Evolutionary conservation across 2,888 invertebrate genomes (phyloP).

Genomic region (Malthinus flaveolus): DNA sequence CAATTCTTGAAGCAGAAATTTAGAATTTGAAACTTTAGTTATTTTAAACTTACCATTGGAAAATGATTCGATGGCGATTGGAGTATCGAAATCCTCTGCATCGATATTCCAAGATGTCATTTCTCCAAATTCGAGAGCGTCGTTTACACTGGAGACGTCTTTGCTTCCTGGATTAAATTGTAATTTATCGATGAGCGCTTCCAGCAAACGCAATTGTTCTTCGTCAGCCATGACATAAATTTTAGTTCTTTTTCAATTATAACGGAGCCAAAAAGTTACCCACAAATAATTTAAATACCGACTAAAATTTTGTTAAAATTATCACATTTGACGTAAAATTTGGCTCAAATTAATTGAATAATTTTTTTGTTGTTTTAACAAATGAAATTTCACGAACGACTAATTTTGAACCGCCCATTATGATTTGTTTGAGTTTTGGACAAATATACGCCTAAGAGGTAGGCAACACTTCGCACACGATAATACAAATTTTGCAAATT

Average conservation of each 20-base stretch:
- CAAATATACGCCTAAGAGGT: too few species aligned
- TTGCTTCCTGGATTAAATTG: slow-evolving; percentile 50
- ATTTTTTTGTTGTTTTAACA: slow-evolving; percentile 12
- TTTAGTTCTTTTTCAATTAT: neutral
- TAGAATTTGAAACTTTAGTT: neutral
- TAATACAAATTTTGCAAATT: too few species aligned
- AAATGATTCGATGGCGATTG: too few species aligned
- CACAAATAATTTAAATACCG: slow-evolving; percentile 3
- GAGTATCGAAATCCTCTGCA: slow-evolving; percentile 51
- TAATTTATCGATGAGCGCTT: slow-evolving; percentile 61
- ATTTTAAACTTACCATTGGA: slow-evolving; percentile 19
- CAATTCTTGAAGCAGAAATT: slow-evolving; percentile 20
- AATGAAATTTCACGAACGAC: slow-evolving; percentile 11
- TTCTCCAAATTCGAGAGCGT: slow-evolving; percentile 57
- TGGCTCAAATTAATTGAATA: slow-evolving; percentile 9
- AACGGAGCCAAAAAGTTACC: neutral
- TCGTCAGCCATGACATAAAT: slow-evolving; percentile 13
- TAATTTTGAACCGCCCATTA: neutral
- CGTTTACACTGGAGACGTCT: slow-evolving; percentile 52
- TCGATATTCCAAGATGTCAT: slow-evolving; percentile 58
- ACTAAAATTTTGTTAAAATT: slow-evolving; percentile 17
- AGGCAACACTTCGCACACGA: too few species aligned
- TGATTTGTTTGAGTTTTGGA: too few species aligned
- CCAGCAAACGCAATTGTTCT: slow-evolving; percentile 62
- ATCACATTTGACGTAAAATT: slow-evolving; percentile 23